Evolutionary conservation across 2,797 vertebrate genomes (phyloP), one percentile per base, ranked within the genome.

Genomic region (Typhlichthys subterraneus): DNA sequence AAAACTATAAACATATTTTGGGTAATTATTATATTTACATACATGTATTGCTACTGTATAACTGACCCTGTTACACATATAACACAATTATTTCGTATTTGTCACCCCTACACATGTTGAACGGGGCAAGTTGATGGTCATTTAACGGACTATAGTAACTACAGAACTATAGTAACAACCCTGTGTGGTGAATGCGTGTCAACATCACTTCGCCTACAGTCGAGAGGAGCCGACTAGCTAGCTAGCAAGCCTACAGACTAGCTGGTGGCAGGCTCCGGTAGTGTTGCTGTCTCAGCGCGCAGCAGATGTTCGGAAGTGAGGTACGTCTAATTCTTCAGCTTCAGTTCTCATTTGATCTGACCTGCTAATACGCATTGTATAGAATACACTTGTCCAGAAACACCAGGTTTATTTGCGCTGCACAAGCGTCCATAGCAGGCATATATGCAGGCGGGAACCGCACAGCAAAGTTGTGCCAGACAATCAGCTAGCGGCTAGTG

Each of bases 261-360:
- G 33, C 33, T 38, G 1, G 33, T 38, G 33, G 5, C 33, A 38
- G 33, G 33, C 33, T 38, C 33, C 33, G 33, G 6, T 38, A 38
- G 23, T 23, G 23, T 23, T 91, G 93, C 83, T 82, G 81, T 92
- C 89, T 90, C 92, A 93, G 77, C 87, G 90, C 91, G 92, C 90
- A 85, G 92, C 89, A 80, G 84, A 91, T 89, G 85, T 92, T 91
- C 92, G 93, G 93, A 94, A 94, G 93, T 94, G 93, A 94, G 93
- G 93, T 94, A 93, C 88, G 88, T 83, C 68, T 82, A 82, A 88
- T 90, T 91, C 84, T 89, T 70, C 10, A 69, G 87, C 87, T 91
- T 81, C 77, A 78, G 80, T 87, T 76, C 81, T 76, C 76, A 19
- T 83, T 73, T 83, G 79, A 69, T 67, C 70, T 85, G 81, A 72